Evolutionary conservation across 2,797 vertebrate species (phyloP), one percentile per base, ranked within the genome.

Genomic region (Crenuchus spilurus): DNA sequence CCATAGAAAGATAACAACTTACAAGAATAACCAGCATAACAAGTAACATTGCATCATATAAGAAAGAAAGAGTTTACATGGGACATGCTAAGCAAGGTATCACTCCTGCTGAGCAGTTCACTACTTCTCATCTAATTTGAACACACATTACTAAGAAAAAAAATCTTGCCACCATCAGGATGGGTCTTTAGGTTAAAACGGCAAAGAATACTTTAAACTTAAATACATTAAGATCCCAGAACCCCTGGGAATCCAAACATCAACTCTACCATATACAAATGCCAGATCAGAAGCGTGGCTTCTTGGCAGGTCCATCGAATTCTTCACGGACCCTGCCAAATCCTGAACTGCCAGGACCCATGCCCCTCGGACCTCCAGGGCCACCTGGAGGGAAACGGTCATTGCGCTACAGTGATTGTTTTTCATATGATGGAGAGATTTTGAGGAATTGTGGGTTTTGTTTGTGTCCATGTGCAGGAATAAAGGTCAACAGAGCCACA

Each of bases 261-360:
- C 72, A 84, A 70, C 79, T 86, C 88, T 82, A 84, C 86, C 70
- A 71, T 67, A 79, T 75, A 51, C 83, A 82, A 81, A 39, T 82
- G 83, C 83, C 80, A 85, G 83, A 87, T 93, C 96, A 99, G 96
- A 99, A 99, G 89, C 98, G 95, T 89, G 97, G 90, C 87, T 99
- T 99, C 94, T 99, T 99, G 94, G 95, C 87, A 81, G 97, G 96
- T 84, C 95, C 95, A 78, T 99, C 98, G 93, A 98, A 99, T 91
- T 99, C 98, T 93, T 99, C 98, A 71, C 97, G 97, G 89, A 96
- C 97, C 91, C 98, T 95, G 94, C 96, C 95, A 88, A 95, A 99
- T 87, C 94, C 95, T 79, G 87, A 72, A 82, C 90, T 91, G 86
- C 91, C 91, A 74, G 92, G 87, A 83, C 90, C 97, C 95, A 97